Evolutionary conservation across 2,797 vertebrate species (phyloP), one percentile per base, ranked within the genome.

Genomic region (Onychomys torridus): DNA sequence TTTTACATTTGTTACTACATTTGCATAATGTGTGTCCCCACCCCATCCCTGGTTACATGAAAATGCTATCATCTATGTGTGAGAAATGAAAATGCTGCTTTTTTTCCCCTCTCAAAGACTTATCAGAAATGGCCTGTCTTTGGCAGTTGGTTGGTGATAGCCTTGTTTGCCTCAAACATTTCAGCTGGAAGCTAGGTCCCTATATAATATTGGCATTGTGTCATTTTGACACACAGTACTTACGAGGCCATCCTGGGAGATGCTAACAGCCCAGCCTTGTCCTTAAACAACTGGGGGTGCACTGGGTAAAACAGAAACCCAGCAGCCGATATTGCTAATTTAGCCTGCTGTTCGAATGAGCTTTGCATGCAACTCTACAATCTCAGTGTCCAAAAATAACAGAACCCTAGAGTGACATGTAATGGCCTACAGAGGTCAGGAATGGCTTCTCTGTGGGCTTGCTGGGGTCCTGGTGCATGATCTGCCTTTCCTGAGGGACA

Each of bases 1-100:
- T 98, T 98, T 98, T 98, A 98, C 91, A 97, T 98, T 98, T 98
- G 96, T 98, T 98, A 97, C 96, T 97, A 71, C 16, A 97, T 98
- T 98, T 98, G 94, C 97, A 98, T 98, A 98, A 98, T 98, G 9
- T 97, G 96, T 96, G 10, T 46, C 27, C 7, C 65, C 4, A 25
- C 91, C 96, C 92, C 95, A 94, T 97, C 91, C 98, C 95, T 95
- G 49, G 94, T 97, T 98, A 90, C 65, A 91, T 97, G 96, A 96
- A 97, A 97, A 96, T 92, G 59, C 89, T 78, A 59, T 97, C 84
- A 77, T 97, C 94, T 97, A 71, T 95, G 87, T 94, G 34, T 96
- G 46, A 90, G 65, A 82, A 69, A 92, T 97, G 89, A 94, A 97
- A 94, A 90, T 49, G 11, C 17, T 98, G 79, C 23, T 11, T 55